Percentiles rank a stretch among this genome's conserved stretches.
Evolutionary conservation across 2,113 vertebrate species (phyloP).

Genomic region (Silurus meridionalis): DNA sequence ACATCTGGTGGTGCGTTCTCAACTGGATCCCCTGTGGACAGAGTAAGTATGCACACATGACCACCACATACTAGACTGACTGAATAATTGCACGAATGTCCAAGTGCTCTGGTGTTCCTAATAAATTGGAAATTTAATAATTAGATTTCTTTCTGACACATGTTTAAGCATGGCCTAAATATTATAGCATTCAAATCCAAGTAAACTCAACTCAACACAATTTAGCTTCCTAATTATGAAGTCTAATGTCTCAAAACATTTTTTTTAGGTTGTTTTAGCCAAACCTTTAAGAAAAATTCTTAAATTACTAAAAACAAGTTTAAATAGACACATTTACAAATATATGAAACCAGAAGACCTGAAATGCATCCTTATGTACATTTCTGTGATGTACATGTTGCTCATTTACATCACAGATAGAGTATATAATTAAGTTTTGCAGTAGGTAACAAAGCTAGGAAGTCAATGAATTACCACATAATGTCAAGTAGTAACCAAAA

Average conservation of each 20-base stretch:
- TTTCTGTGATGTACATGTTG: neutral
- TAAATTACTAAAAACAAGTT: neutral
- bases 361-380: no score
- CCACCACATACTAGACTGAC: neutral
- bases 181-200: neutral
- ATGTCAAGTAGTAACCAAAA: no score
- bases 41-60: constrained; percentile 72
- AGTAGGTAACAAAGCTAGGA: no score
- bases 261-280: neutral
- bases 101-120: neutral
- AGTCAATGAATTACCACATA: no score
- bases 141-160: neutral
- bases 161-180: neutral
- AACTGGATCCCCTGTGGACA: constrained; percentile 92
- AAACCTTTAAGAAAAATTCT: neutral
- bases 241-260: neutral
- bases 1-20: constrained; percentile 90
- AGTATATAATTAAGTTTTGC: no score
- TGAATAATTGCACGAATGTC: neutral
- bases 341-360: neutral
- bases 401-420: neutral
- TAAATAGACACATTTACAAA: no score
- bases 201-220: neutral
- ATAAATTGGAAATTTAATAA: neutral
- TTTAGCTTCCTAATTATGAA: neutral